phyloP scores from a whole-genome alignment of 2,797 vertebrate genomes.

The Capromys pilorides region DNA sequence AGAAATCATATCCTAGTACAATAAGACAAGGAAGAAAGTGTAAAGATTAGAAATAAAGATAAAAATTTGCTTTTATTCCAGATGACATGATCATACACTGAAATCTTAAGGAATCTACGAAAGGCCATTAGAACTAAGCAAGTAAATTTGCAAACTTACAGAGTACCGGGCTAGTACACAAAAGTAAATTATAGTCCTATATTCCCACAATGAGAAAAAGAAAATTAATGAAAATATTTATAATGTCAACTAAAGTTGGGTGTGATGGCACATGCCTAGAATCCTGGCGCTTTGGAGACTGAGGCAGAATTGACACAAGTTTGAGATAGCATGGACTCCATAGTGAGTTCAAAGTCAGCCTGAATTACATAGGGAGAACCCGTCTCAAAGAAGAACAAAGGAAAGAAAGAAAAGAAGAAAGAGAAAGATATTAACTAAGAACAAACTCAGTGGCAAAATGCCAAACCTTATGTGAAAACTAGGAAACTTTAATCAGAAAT shows the following conservation, averaged over 20 bases:
- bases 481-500: background rate
- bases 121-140: background rate
- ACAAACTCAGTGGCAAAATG: constrained; percentile 11
- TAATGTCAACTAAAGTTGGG: background rate
- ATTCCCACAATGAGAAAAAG: background rate
- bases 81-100: background rate
- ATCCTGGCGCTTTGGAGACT: no score
- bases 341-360: no score
- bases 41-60: background rate
- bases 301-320: no score
- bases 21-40: background rate
- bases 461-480: background rate
- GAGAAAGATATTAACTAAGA: background rate
- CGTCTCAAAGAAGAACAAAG: no score
- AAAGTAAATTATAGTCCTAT: background rate
- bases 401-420: no score
- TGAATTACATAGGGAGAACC: no score
- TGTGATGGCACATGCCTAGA: background rate
- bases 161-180: background rate
- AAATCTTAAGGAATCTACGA: background rate
- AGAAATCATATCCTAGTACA: background rate
- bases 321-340: no score
- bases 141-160: background rate
- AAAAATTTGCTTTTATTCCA: background rate
- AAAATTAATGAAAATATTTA: constrained; percentile 7